Percentiles rank a stretch among this genome's conserved stretches.
Evolutionary conservation across 2,113 vertebrate species (phyloP).

Genomic region (Zosterops lateralis): DNA sequence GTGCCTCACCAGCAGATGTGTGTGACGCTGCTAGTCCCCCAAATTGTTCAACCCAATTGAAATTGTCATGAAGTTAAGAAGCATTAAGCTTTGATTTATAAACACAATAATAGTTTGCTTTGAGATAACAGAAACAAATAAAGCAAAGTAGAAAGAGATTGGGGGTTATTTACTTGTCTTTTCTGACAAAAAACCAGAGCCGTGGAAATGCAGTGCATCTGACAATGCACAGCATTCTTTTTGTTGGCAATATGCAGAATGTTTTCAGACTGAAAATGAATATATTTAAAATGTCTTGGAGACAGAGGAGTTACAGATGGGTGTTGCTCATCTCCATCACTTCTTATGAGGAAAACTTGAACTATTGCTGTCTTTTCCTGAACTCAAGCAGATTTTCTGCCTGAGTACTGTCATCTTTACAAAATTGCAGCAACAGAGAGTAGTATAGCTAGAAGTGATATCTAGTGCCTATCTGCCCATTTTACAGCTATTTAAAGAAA

Average conservation of each 20-base stretch:
- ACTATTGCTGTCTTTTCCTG: neutral
- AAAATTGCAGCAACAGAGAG: neutral
- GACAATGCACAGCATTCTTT: slow-evolving; percentile 12
- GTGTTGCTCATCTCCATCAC: neutral
- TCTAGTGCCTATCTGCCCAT: neutral
- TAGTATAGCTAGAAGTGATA: neutral
- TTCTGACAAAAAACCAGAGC: slow-evolving; percentile 1
- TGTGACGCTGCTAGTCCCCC: neutral
- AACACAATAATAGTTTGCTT: slow-evolving; percentile 25
- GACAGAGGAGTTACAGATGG: neutral
- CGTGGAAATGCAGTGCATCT: slow-evolving; percentile 21
- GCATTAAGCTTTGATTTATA: slow-evolving; percentile 19
- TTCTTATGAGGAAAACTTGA: neutral
- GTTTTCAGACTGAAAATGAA: neutral
- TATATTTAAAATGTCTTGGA: slow-evolving; percentile 15
- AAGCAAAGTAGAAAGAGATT: slow-evolving; percentile 44
- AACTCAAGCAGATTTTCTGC: neutral
- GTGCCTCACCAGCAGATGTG: neutral
- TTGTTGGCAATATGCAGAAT: slow-evolving; percentile 17
- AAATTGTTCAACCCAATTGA: slow-evolving; percentile 1
- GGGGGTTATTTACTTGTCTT: slow-evolving; percentile 42
- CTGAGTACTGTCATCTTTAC: neutral
- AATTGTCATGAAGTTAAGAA: slow-evolving; percentile 6
- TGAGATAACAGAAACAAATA: slow-evolving; percentile 60
- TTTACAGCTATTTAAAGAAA: neutral